Evolutionary conservation across 2,888 invertebrate species (phyloP).

Genomic region (Cryptophagus acutangulus): DNA sequence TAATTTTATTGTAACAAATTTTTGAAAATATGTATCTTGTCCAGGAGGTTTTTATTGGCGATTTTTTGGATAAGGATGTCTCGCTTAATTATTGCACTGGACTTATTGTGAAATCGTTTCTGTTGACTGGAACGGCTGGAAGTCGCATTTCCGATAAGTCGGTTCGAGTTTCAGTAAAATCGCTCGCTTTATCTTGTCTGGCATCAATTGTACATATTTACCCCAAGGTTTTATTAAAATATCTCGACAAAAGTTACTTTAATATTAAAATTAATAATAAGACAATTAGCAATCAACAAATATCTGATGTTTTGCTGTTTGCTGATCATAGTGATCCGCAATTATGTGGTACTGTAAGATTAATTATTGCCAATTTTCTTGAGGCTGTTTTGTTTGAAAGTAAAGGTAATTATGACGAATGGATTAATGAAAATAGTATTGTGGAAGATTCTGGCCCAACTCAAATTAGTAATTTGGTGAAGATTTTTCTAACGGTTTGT

Average conservation of each 20-base stretch:
- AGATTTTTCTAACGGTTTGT: conserved; percentile 18
- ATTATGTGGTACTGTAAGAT: conserved; percentile 66
- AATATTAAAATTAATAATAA: conserved; percentile 26
- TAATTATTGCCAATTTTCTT: conserved; percentile 65
- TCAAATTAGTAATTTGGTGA: conserved; percentile 19
- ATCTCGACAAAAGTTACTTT: conserved; percentile 56
- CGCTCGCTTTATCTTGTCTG: conserved; percentile 76
- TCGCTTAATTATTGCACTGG: conserved; percentile 69
- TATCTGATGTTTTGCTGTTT: conserved; percentile 67
- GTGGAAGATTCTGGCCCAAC: conserved; percentile 16
- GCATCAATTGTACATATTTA: conserved; percentile 68
- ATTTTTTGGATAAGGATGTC: conserved; percentile 58
- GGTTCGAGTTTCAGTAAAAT: conserved; percentile 86
- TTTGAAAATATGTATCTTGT: no score
- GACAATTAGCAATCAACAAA: conserved; percentile 50
- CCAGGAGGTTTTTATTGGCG: conserved; percentile 62
- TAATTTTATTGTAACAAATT: no score
- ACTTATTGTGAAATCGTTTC: conserved; percentile 66
- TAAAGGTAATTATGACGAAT: conserved; percentile 53
- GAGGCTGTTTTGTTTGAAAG: conserved; percentile 55
- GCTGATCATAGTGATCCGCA: conserved; percentile 76
- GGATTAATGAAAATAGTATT: conserved; percentile 45
- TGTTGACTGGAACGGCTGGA: conserved; percentile 60
- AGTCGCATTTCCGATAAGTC: conserved; percentile 64
- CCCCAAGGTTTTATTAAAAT: conserved; percentile 67